Base-by-base conservation (phyloP, 2,888 invertebrate species). In the Glyphotaelius pellucidus region DNA sequence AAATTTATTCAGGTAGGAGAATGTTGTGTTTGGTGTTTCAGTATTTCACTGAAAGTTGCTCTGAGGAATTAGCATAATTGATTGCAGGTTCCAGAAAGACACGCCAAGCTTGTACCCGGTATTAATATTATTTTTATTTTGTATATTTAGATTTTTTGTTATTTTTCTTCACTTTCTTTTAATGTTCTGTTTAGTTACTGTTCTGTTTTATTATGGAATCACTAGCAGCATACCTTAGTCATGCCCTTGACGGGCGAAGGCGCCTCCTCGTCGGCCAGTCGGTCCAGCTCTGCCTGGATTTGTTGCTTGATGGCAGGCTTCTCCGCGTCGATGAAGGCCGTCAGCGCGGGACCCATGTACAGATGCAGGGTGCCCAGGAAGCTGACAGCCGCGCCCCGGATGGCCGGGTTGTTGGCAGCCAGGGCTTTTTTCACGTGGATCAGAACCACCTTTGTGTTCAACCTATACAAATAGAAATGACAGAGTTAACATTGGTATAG, bases 241-340 rank as follows among this genome's bases (percentile, higher is more conserved):
- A 96, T 93, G 91, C 98, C 98, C 94, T 98, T 95, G 0, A 96
- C 97, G 0, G 98, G 98, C n/a, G 97, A 96, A 0, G 98, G 98
- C 0, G 97, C 92, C 97, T 97, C 94, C 94, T 97, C 97, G 38
- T 98, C 98, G 3, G 97, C 96, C 94, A 97, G 96, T 95, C 98
- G 99, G 92, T 98, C 98, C 94, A 98, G 97, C 94, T 99, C 99
- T 32, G 97, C 96, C 94, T 98, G 98, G 92, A 99, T 98, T 94
- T 98, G 98, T 94, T 98, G 98, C 86, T 97, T 97, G 0, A 99
- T 95, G 0, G 98, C 97, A 0, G 98, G 97, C 94, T 99, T 99
- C 95, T 99, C 99, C 93, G 97, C 97, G 94, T 99, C 99, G 94
- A 99, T 98, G 94, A 98, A 98, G 94, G 96, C 96, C 93, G 98